Evolutionary conservation across 2,888 invertebrate species (phyloP), one percentile per base, ranked within the genome.

Genomic region (Eustalomyia histrio): DNA sequence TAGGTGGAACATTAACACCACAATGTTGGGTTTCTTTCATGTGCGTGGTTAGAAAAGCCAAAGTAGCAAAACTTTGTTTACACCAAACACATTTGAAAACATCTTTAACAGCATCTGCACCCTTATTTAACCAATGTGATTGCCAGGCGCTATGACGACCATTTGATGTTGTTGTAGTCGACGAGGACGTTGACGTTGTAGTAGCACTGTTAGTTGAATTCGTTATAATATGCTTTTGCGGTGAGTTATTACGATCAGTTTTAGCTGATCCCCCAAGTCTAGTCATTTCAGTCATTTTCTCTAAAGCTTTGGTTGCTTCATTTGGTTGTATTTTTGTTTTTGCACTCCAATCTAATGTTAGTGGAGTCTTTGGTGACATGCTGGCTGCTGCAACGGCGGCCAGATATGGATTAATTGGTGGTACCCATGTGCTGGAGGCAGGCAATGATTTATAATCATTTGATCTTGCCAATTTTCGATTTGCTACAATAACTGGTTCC

Each of bases 1-100:
- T 92, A 55, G 93, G 92, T 21, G 95, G 95, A 86, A 96, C 95
- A 86, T 95, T 96, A 0, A 96, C 96, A 39, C 96, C 96, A 85
- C 99, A 98, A 87, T 99, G 98, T 89, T 98, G 98, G 0, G 98
- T 97, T 91, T 98, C 97, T 91, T 99, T 98, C 99, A 99, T 99
- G 91, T 99, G 99, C 58, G 97, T 94, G 5, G 98, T 98, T 91
- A 99, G 94, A 83, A 98, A 97, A 1, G 98, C 98, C 60, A 99
- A 91, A 39, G 97, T 97, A 79, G 96, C 96, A 89, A 99, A 99
- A 87, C 98, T 98, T 89, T 98, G 97, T 90, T 98, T 98, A 91
- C 99, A 99, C 96, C 98, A 98, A 52, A 99, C 99, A 90, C 99
- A 99, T 90, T 98, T 97, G 39, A 99, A 93, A 35, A 99, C 99